These are phyloP conservation scores for Poeciliopsis paucimaculata DNA, from an alignment of 2,797 vertebrate species.

Conservation along the genomic window DNA sequence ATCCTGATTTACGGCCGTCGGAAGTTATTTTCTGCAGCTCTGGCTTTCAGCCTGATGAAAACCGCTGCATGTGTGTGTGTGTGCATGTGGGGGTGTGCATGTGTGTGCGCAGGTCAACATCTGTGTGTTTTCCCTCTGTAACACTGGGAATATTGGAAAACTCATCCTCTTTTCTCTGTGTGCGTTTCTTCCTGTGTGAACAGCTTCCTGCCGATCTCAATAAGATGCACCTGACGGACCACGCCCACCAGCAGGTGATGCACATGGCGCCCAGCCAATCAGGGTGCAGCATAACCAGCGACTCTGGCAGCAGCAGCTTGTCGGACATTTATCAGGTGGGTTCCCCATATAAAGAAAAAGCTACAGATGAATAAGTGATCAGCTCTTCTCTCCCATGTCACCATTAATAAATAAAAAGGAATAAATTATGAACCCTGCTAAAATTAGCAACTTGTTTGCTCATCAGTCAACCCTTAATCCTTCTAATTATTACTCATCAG, in stretches of 20 bases:
- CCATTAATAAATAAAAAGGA: background rate
- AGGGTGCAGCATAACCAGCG: conserved; percentile 96
- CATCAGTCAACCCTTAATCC: conserved; percentile 22
- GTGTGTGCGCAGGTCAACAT: background rate
- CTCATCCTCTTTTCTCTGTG: conserved; percentile 20
- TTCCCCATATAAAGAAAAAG: background rate
- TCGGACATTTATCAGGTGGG: conserved; percentile 97
- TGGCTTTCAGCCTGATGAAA: conserved; percentile 54
- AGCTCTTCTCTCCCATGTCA: conserved; percentile 1
- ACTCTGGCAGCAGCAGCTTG: conserved; percentile 97
- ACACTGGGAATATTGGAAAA: conserved; percentile 3
- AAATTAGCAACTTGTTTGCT: conserved; percentile 8
- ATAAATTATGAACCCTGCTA: conserved; percentile 8
- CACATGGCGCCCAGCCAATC: conserved; percentile 95
- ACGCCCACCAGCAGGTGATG: conserved; percentile 89
- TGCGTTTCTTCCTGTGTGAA: conserved; percentile 41
- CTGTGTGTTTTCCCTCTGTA: conserved; percentile 15
- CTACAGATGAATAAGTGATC: conserved; percentile 6
- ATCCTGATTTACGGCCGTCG: conserved; percentile 28
- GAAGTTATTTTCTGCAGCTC: conserved; percentile 32
- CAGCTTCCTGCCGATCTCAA: conserved; percentile 97
- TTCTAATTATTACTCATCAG: conserved; percentile 50
- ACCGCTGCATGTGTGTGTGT: background rate
- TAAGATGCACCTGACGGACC: conserved; percentile 97
- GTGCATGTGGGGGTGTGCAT: background rate